Conservation (phyloP, 1,140 invertebrate species). For the Chelonus insularis region DNA sequence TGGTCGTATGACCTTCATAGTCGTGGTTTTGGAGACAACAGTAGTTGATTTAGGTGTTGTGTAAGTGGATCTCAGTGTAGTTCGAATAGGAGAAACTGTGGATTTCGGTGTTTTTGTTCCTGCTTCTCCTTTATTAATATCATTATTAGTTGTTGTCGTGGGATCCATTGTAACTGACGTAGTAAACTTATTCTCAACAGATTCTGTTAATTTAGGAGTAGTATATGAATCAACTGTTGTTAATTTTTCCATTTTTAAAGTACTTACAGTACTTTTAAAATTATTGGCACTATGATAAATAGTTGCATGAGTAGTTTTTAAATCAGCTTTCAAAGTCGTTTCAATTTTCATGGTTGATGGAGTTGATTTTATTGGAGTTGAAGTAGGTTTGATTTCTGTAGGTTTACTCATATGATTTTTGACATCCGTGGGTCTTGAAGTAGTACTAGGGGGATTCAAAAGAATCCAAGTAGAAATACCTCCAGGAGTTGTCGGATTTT, state of each 20-base stretch:
- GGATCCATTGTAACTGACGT: background rate
- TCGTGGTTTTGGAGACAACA: conserved; percentile 35
- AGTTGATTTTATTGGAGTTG: conserved; percentile 1
- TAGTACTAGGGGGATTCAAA: conserved; percentile 64
- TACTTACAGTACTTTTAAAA: too few relatives aligned
- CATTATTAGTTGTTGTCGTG: background rate
- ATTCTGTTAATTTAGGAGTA: conserved; percentile 11
- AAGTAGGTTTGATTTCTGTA: conserved; percentile 26
- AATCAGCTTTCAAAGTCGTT: conserved; percentile 15
- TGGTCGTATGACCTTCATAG: conserved; percentile 53
- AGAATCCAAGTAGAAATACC: conserved; percentile 77
- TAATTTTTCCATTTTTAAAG: conserved; percentile 33
- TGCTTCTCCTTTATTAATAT: background rate
- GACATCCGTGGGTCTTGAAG: conserved; percentile 41
- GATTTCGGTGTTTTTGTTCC: conserved; percentile 27
- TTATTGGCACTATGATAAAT: too few relatives aligned
- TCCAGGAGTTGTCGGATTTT: conserved; percentile 66
- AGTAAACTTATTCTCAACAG: background rate
- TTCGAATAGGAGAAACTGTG: conserved; percentile 15
- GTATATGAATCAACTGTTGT: conserved; percentile 15
- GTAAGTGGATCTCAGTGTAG: conserved; percentile 50
- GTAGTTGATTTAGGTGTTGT: conserved; percentile 26
- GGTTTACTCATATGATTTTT: conserved; percentile 13
- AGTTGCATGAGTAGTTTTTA: conserved; percentile 12
- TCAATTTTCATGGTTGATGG: conserved; percentile 1